Base-by-base conservation (phyloP, 2,797 vertebrate genomes). In the Macroramphosus scolopax region DNA sequence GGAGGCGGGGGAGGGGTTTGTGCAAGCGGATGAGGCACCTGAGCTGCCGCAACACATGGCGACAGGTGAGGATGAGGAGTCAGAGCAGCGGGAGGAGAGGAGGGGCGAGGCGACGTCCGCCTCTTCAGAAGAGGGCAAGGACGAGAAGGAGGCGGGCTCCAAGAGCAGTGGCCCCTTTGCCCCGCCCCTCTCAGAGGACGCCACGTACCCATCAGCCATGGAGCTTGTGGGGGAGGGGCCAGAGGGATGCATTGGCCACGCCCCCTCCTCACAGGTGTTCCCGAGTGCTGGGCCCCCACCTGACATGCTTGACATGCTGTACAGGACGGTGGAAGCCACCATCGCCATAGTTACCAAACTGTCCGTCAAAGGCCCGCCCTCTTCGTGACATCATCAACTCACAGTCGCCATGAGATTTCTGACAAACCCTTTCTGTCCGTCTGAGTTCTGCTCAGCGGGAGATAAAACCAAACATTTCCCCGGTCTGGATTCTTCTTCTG, bases 231-330 rank as follows among this genome's bases (percentile, higher is more conserved):
- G 92, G 35, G 94, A 94, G 36, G 89, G 89, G 65, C 88, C 89
- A 61, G 90, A 92, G 1, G 90, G 82, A 46, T 77, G 88, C 17
- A 87, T 88, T 61, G 83, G 89, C 87, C 93, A 93, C 85, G 4
- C 70, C 59, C 60, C 76, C 24, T 88, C 92, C 74, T 54, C 76
- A 1, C 92, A 92, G 87, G 90, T 86, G 86, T 88, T 90, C 24
- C 82, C 88, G 17, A 91, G 87, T 81, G 29, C 63, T n/a, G 81
- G 77, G 84, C 85, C 93, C 83, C 85, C 92, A 36, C 92, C 93
- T 9, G 96, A 98, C 90, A 89, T 93, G 88, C 91, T 98, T 89
- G 96, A 98, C 85, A 93, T 91, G 89, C 92, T 98, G 76, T 92
- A 94, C 81, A 91, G 94, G 91, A 98, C 96, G 81, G 92, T 97